Evolutionary conservation across 2,797 vertebrate genomes (phyloP), one percentile per base, ranked within the genome.

Genomic region (Novumbra hubbsi): DNA sequence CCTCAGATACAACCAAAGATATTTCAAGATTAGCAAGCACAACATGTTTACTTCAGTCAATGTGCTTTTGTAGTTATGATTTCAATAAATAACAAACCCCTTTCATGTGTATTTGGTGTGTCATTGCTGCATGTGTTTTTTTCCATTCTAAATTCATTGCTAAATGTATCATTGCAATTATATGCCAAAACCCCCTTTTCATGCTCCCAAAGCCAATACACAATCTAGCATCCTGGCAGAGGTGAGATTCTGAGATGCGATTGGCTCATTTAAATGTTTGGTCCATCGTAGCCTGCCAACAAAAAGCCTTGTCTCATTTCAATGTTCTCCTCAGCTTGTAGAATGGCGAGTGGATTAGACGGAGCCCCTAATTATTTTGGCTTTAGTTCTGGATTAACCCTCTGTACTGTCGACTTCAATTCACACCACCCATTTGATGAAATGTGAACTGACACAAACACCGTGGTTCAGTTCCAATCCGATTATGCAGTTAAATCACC

Each of bases 401-500:
- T 91, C 84, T 87, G 94, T 93, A 89, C 93, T 91, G 94, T 92
- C 93, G 83, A 94, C 94, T 91, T 86, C 90, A 75, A 93, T 86
- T 87, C 84, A 87, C 87, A 84, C 83, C 80, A 62, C 30, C 92
- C 94, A 92, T 95, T 88, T 92, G 93, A 94, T 83, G 93, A 91
- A 94, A 96, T 95, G 95, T 92, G 92, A 94, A 95, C 92, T 94
- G 95, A 96, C 95, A 95, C 91, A 94, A 95, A 95, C 94, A 92
- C 95, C 92, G 91, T 88, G 92, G 88, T 92, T 92, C 91, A 90
- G 90, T 93, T 91, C 87, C 94, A 94, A 93, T 95, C 93, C 94
- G 91, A 95, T 95, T 94, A 95, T 93, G 89, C 94, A 90, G 92
- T 88, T 81, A 92, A 92, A 91, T 91, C 92, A 88, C 92, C 84